Percentiles rank a stretch among this genome's conserved stretches.
These are phyloP conservation scores for Psylliodes chrysocephalus DNA, from an alignment of 2,888 invertebrate species.

Conservation along the genomic window DNA sequence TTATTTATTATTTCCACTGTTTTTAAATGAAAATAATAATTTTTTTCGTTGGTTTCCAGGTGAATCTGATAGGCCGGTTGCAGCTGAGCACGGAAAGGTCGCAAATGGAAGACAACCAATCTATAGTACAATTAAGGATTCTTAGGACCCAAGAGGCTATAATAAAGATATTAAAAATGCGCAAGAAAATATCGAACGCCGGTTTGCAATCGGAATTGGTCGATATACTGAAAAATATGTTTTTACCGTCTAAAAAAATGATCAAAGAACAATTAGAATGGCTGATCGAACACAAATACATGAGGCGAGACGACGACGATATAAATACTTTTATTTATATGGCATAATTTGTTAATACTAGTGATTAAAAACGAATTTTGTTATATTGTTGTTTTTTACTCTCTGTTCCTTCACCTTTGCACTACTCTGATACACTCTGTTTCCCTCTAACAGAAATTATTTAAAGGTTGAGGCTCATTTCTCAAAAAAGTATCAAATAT, in stretches of 20 bases:
- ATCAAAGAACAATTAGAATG: conserved; percentile 99
- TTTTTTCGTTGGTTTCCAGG: conserved; percentile 59
- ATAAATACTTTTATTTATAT: conserved; percentile 98
- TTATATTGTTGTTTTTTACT: conserved; percentile 22
- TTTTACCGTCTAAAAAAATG: conserved; percentile 98
- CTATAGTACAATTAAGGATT: conserved; percentile 96
- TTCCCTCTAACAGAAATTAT: too few relatives aligned
- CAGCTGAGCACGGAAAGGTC: conserved; percentile 95
- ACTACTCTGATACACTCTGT: too few relatives aligned
- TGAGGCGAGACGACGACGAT: conserved; percentile 95
- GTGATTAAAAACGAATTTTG: conserved; percentile 39
- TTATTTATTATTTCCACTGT: neutral
- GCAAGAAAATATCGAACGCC: conserved; percentile 93
- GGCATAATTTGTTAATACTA: conserved; percentile 72
- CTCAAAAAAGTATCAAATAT: too few relatives aligned
- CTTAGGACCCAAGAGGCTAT: conserved; percentile 96
- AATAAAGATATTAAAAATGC: conserved; percentile 98
- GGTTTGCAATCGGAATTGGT: conserved; percentile 97
- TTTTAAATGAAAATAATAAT: too few relatives aligned
- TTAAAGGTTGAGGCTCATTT: too few relatives aligned
- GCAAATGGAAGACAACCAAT: conserved; percentile 97
- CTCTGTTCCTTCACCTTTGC: too few relatives aligned
- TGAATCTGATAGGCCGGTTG: conserved; percentile 95
- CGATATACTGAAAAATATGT: conserved; percentile 99
- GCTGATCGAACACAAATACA: conserved; percentile 99